These are phyloP conservation scores for Xyrichtys novacula DNA, from an alignment of 2,797 vertebrate species.

Conservation along the genomic window DNA sequence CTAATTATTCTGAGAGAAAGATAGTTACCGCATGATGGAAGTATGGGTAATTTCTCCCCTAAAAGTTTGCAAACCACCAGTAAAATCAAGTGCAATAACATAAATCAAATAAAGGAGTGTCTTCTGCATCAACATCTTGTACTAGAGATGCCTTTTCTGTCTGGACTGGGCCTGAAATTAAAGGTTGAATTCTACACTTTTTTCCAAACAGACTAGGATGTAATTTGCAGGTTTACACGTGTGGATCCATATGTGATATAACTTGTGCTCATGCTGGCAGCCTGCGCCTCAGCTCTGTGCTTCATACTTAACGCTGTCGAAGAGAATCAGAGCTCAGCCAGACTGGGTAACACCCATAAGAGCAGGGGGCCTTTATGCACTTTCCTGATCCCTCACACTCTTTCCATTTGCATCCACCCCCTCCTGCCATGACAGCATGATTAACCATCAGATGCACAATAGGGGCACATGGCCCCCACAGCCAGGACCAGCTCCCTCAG, in stretches of 20 bases:
- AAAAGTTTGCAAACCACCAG: too few species aligned
- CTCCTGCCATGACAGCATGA: conserved; percentile 82
- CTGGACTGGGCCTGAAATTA: conserved; percentile 3
- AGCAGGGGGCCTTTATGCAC: conserved; percentile 77
- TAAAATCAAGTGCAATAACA: too few species aligned
- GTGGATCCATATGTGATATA: conserved; percentile 24
- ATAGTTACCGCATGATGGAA: too few species aligned
- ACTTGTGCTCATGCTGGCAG: conserved; percentile 50
- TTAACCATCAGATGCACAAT: conserved; percentile 84
- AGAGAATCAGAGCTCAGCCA: conserved; percentile 63
- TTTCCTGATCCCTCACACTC: conserved; percentile 71
- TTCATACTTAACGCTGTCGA: conserved; percentile 45
- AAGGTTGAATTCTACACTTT: not conserved
- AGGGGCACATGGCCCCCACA: conserved; percentile 81
- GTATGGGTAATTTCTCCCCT: too few species aligned
- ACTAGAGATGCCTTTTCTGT: not conserved
- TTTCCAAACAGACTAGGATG: conserved; percentile 7
- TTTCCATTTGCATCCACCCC: conserved; percentile 71
- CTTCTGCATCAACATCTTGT: not conserved
- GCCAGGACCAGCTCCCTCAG: conserved; percentile 72
- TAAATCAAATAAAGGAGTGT: not conserved
- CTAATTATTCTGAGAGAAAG: too few species aligned
- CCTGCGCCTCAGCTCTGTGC: conserved; percentile 32
- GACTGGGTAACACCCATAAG: conserved; percentile 72
- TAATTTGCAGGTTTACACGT: conserved; percentile 38